Conservation (phyloP, 2,797 vertebrate genomes). For the Bryconaethiops microstoma region DNA sequence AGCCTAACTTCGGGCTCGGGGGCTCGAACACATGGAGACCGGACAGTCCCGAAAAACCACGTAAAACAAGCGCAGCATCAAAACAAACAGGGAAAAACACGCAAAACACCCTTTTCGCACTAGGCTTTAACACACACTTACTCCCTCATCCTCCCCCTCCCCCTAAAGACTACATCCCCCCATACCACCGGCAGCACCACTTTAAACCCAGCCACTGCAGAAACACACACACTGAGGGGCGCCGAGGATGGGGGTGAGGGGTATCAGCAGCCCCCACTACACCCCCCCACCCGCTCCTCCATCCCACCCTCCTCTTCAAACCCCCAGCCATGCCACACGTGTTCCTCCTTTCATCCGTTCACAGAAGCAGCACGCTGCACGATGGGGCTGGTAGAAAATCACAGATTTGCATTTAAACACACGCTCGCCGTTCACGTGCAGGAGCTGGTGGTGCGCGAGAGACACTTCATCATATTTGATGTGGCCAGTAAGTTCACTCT, state of each 20-base stretch:
- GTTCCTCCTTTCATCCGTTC: constrained; percentile 9
- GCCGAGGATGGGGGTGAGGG: constrained; percentile 8
- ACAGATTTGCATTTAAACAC: background rate
- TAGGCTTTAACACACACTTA: too few species aligned
- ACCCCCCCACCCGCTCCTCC: background rate
- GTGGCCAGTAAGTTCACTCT: background rate
- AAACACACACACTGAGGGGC: background rate
- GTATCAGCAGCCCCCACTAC: background rate
- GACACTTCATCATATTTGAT: background rate
- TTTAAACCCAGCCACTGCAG: constrained; percentile 15
- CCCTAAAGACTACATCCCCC: constrained; percentile 10
- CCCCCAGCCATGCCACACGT: background rate
- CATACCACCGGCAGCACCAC: constrained; percentile 16
- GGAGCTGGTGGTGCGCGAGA: background rate
- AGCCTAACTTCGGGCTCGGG: constrained; percentile 4
- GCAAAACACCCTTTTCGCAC: too few species aligned
- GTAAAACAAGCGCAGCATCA: background rate
- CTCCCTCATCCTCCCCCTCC: background rate
- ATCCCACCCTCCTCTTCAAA: background rate
- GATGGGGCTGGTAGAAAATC: background rate
- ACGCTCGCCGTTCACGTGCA: background rate
- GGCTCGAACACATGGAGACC: background rate
- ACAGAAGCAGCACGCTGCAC: background rate
- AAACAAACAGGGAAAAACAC: background rate
- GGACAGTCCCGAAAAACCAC: background rate